Percentiles rank a stretch among this genome's conserved stretches.
These are phyloP conservation scores for Cynoglossus semilaevis DNA, from an alignment of 2,113 vertebrate genomes.

Conservation along the genomic window DNA sequence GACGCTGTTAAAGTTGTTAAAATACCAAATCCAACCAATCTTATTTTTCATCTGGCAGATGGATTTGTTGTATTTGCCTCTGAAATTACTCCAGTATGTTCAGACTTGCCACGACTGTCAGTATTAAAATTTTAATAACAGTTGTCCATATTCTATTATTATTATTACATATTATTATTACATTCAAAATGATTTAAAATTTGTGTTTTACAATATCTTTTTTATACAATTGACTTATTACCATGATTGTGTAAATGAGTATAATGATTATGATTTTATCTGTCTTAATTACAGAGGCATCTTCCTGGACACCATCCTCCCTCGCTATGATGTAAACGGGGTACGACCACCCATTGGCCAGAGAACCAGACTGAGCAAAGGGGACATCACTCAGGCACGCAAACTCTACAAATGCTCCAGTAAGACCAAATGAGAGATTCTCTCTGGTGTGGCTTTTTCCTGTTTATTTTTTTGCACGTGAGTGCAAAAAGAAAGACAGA, in stretches of 20 bases:
- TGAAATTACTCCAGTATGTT: no score
- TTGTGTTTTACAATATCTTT: not conserved
- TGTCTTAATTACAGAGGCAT: slow-evolving; percentile 83
- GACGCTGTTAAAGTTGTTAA: not conserved
- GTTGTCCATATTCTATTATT: no score
- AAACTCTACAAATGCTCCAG: slow-evolving; percentile 98
- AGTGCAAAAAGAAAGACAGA: slow-evolving; percentile 14
- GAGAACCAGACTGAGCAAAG: slow-evolving; percentile 92
- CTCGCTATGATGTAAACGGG: slow-evolving; percentile 93
- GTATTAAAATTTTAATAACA: no score
- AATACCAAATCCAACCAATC: slow-evolving; percentile 11
- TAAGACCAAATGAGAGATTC: slow-evolving; percentile 72
- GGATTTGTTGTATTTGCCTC: slow-evolving; percentile 9
- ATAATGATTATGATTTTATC: slow-evolving; percentile 16
- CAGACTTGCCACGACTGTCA: no score
- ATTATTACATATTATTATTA: no score
- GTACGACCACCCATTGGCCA: slow-evolving; percentile 94
- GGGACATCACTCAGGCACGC: slow-evolving; percentile 94
- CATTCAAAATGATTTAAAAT: no score
- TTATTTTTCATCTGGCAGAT: not conserved
- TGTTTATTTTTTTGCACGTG: slow-evolving; percentile 53
- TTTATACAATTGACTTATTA: slow-evolving; percentile 1
- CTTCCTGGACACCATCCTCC: slow-evolving; percentile 95
- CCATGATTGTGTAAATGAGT: slow-evolving; percentile 23
- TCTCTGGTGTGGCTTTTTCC: slow-evolving; percentile 42